Evolutionary conservation across 2,888 invertebrate species (phyloP), one percentile per base, ranked within the genome.

Genomic region (Chironomus tentans): DNA sequence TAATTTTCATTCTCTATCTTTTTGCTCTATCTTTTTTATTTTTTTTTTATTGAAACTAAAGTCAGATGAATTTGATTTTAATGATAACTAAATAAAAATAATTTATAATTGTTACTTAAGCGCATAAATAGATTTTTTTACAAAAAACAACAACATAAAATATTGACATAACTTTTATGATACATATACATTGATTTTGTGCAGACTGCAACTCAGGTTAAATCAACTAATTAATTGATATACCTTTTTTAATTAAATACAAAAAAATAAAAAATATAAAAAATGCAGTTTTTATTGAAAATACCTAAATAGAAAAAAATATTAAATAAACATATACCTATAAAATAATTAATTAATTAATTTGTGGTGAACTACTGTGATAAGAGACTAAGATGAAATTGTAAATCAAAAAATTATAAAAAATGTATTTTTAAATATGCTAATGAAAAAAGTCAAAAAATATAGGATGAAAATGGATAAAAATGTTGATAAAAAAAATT

Each of bases 201-300:
- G 62, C 72, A 61, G 65, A 74, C 74, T 68, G 74, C 74, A 68
- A 62, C 74, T 74, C 74, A 74, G 74, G 74, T 48, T 62, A 61
- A 68, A 47, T 48, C 22, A 24, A 68, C n/a, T 68, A 68, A 68
- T 13, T 38, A 68, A 68, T 68, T 68, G 68, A 68, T 38, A 38
- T 6, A 15, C 38, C 7, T 38, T 68, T 68, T 38, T 38, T 68
- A n/a, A 68, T 21, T 46, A 68, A 38, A 10, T 15, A 15, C n/a
- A 18, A 18, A 65, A 68, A 38, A 38, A 28, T 38, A 15, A 46
- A 18, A n/a, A 46, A 68, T 46, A 68, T 12, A 56, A 15, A 56
- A 65, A 65, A 65, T 65, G 65, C 56, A 56, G 56, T 65, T 21
- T 65, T 22, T 24, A 21, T 56, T 56, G 50, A n/a, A 56, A 56